Evolutionary conservation across 2,888 invertebrate genomes (phyloP).

Genomic region (Amphipyra berbera): DNA sequence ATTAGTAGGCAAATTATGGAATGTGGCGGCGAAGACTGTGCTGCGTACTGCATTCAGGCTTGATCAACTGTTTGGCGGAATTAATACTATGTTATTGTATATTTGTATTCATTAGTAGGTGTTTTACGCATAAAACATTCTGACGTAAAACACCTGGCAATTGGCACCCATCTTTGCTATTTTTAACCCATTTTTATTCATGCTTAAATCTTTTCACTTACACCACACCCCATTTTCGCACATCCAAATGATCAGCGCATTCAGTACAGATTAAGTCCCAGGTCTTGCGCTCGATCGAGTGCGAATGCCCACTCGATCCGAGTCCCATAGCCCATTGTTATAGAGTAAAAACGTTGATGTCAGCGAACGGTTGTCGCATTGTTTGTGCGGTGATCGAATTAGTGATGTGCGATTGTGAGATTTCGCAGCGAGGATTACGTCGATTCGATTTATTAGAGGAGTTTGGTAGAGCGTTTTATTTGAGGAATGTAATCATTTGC

Average conservation of each 20-base stretch:
- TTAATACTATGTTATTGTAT: too few relatives aligned
- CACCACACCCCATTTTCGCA: constrained; percentile 56
- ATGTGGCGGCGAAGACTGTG: too few relatives aligned
- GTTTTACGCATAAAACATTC: too few relatives aligned
- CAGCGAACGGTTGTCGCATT: constrained; percentile 49
- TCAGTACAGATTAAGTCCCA: constrained; percentile 79
- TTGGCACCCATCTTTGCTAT: too few relatives aligned
- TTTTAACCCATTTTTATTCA: too few relatives aligned
- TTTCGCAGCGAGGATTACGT: constrained; percentile 48
- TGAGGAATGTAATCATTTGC: constrained; percentile 11
- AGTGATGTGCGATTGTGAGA: constrained; percentile 56
- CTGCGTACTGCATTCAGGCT: too few relatives aligned
- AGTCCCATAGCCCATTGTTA: constrained; percentile 50
- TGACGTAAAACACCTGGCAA: too few relatives aligned
- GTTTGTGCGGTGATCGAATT: constrained; percentile 72
- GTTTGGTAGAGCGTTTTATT: constrained; percentile 31
- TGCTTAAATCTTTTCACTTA: constrained; percentile 45
- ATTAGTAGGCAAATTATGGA: too few relatives aligned
- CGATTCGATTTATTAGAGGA: constrained; percentile 27
- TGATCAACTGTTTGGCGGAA: too few relatives aligned
- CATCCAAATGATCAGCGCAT: constrained; percentile 79
- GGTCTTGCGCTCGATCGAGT: constrained; percentile 79
- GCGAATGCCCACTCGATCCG: constrained; percentile 74
- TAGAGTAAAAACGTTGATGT: constrained; percentile 53
- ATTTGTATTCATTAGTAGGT: too few relatives aligned